Conservation (phyloP, 2,888 invertebrate genomes). For the Lysandra coridon region DNA sequence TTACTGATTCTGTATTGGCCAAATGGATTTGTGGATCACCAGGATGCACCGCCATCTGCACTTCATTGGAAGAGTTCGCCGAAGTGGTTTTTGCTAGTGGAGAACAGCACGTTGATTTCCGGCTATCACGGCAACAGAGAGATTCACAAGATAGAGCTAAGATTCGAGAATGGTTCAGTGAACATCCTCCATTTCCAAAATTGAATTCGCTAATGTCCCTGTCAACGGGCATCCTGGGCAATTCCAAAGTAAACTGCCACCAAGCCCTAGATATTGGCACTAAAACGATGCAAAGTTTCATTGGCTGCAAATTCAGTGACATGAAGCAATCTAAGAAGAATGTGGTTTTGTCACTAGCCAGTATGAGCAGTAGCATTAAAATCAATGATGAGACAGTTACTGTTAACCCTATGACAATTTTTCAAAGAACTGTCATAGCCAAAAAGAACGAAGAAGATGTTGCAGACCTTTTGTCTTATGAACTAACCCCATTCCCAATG, state of each 20-base stretch:
- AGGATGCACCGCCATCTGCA: conserved; percentile 10
- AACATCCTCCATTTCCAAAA: conserved; percentile 42
- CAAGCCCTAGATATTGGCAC: conserved; percentile 14
- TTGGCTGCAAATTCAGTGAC: conserved; percentile 33
- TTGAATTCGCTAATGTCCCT: conserved; percentile 38
- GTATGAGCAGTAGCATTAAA: conserved; percentile 35
- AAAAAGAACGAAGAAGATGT: conserved; percentile 38
- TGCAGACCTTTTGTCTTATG: conserved; percentile 39
- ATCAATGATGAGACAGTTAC: conserved; percentile 35
- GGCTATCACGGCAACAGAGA: conserved; percentile 29
- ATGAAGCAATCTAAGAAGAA: conserved; percentile 32
- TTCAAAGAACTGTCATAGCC: conserved; percentile 38
- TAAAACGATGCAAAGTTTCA: conserved; percentile 12
- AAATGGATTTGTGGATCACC: background rate
- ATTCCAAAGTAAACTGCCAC: conserved; percentile 27
- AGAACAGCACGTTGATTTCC: conserved; percentile 24
- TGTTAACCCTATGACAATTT: conserved; percentile 38
- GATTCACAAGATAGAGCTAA: conserved; percentile 37
- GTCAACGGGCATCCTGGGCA: conserved; percentile 35
- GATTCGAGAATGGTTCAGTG: conserved; percentile 39
- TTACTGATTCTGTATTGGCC: conserved; percentile 8
- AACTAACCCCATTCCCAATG: conserved; percentile 39
- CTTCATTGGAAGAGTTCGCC: background rate
- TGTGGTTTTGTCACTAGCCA: conserved; percentile 37
- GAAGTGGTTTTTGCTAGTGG: conserved; percentile 24